These are phyloP conservation scores for Saccostrea cuccullata DNA, from an alignment of 1,140 invertebrate species.

Conservation along the genomic window DNA sequence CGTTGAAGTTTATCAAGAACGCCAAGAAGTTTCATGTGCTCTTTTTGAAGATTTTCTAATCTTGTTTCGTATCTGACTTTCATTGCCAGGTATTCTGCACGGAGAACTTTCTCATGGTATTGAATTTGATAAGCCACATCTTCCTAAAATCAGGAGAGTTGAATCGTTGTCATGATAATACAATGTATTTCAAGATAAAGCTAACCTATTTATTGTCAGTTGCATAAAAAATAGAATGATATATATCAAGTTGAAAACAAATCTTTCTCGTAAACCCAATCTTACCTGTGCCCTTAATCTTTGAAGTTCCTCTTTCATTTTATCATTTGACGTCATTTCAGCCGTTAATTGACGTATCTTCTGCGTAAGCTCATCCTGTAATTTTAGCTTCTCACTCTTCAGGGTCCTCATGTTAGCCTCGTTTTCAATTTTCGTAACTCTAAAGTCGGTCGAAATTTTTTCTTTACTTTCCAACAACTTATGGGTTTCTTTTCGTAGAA, in stretches of 20 bases:
- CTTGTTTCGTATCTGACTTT: constrained; percentile 93
- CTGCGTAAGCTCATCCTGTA: constrained; percentile 67
- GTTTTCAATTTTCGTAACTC: constrained; percentile 57
- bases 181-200: neutral
- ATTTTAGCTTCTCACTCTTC: constrained; percentile 62
- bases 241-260: too few species aligned
- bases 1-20: constrained; percentile 89
- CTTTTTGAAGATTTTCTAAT: constrained; percentile 90
- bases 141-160: constrained; percentile 58
- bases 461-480: constrained; percentile 67
- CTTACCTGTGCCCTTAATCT: constrained; percentile 65
- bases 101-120: constrained; percentile 88
- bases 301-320: constrained; percentile 64
- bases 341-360: constrained; percentile 67
- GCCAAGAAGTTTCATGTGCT: constrained; percentile 88
- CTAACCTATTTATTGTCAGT: neutral
- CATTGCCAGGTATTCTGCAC: constrained; percentile 90
- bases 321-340: constrained; percentile 65
- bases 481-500: constrained; percentile 65
- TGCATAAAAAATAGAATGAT: neutral
- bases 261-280: neutral
- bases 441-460: constrained; percentile 64
- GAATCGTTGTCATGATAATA: neutral
- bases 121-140: constrained; percentile 82
- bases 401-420: constrained; percentile 62